Evolutionary conservation across 2,113 vertebrate genomes (phyloP).

Genomic region (Protobothrops mucrosquamatus): DNA sequence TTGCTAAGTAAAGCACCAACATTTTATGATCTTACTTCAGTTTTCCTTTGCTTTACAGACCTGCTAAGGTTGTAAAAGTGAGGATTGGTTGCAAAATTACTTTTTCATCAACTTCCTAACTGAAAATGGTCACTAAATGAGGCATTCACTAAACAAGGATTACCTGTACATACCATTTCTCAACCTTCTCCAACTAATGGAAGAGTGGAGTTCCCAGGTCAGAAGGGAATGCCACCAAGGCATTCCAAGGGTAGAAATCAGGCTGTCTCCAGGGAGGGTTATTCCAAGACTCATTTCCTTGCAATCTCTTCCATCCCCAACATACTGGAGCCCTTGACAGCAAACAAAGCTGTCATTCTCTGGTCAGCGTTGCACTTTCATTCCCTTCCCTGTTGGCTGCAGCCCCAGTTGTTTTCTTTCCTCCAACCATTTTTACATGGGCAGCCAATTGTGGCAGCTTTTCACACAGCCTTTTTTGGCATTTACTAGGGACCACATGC

Average conservation of each 20-base stretch:
- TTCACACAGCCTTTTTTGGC: neutral
- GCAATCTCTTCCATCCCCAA: accelerated
- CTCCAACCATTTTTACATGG: neutral
- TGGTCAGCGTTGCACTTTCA: neutral
- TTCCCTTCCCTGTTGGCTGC: neutral
- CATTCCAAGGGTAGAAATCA: neutral
- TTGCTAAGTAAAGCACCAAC: neutral
- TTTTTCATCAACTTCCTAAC: neutral
- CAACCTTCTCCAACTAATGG: neutral
- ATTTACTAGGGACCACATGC: neutral
- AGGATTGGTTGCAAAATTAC: neutral
- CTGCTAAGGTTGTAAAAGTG: neutral
- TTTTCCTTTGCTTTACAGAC: neutral
- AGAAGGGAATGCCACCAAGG: neutral
- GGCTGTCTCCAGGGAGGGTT: accelerated
- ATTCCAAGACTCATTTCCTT: neutral
- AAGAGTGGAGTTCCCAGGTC: neutral
- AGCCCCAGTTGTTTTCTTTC: neutral
- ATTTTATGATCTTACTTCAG: neutral
- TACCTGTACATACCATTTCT: neutral
- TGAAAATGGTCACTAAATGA: neutral
- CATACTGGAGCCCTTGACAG: neutral
- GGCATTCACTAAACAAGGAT: neutral
- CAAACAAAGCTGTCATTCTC: neutral
- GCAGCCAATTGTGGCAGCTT: neutral